Evolutionary conservation across 2,888 invertebrate genomes (phyloP).

Genomic region (Axea sp.): DNA sequence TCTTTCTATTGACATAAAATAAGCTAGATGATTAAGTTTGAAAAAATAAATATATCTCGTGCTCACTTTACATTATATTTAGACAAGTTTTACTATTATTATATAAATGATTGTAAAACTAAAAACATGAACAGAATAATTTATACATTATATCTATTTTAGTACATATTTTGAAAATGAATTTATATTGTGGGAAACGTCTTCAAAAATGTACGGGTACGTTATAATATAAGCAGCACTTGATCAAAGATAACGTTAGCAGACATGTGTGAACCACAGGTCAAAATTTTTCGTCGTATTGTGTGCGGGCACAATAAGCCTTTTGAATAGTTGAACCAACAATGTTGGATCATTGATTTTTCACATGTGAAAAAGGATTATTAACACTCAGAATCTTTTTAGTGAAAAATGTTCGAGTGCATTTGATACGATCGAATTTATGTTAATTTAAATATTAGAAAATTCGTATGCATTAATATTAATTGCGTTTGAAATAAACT

Average conservation of each 20-base stretch:
- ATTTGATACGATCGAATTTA: background rate
- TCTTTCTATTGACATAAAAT: no score
- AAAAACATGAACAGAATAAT: no score
- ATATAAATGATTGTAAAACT: no score
- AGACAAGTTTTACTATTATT: no score
- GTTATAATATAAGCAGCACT: slow-evolving; percentile 26
- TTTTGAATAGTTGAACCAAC: slow-evolving; percentile 30
- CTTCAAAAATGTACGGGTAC: slow-evolving; percentile 4
- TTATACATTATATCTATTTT: no score
- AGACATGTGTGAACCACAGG: slow-evolving; percentile 46
- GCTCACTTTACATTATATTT: no score
- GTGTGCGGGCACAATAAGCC: slow-evolving; percentile 17
- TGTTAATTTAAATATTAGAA: background rate
- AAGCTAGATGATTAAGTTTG: no score
- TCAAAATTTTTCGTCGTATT: slow-evolving; percentile 40
- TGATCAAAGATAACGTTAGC: slow-evolving; percentile 35
- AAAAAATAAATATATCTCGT: no score
- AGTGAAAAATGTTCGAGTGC: no score
- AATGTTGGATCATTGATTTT: slow-evolving; percentile 19
- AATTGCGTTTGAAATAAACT: slow-evolving; percentile 1
- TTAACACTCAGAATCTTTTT: background rate
- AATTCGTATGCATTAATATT: slow-evolving; percentile 12
- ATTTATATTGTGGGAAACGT: background rate
- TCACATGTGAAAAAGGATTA: background rate
- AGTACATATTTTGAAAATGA: background rate